Evolutionary conservation across 2,797 vertebrate genomes (phyloP), one percentile per base, ranked within the genome.

Genomic region (Hylomyscus alleni): DNA sequence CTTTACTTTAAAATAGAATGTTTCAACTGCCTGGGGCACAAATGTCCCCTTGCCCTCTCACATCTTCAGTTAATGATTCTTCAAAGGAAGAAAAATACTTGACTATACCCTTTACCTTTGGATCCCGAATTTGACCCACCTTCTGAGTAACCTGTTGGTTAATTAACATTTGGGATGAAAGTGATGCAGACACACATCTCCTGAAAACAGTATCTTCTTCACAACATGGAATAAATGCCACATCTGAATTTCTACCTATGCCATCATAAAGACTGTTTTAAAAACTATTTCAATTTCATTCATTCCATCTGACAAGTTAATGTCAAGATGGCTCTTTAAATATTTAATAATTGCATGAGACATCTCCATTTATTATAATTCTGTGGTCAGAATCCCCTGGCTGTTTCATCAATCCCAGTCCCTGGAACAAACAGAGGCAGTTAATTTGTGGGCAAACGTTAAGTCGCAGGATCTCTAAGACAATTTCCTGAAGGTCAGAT

Each of bases 401-500:
- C 96, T 98, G 94, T 95, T 97, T 97, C 97, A 98, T 98, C 98
- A 98, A 90, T 96, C 0, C 1, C 95, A 94, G 93, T 94, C 90
- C 95, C 95, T 87, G 98, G 86, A 98, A 96, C 95, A 98, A 98
- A 98, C 95, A 98, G 95, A 98, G 84, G 37, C 96, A 94, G 95
- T 97, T 98, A 96, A 98, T 97, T 97, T 96, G 73, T 97, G 94
- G 95, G 75, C 44, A 95, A 83, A 93, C 9, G 13, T 91, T 65
- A 95, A 96, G 95, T 94, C 97, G 91, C 6, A 24, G 9, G 40
- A 93, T 76, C 56, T 96, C 96, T 60, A 75, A 88, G 93, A 54
- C 65, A 95, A 77, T 97, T 97, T 98, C 73, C 97, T 97, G 97
- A 98, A 99, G 98, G 98, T 98, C 97, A 98, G 95, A 91, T 29